Evolutionary conservation across 2,797 vertebrate genomes (phyloP).

Genomic region (Gadopsis marmoratus): DNA sequence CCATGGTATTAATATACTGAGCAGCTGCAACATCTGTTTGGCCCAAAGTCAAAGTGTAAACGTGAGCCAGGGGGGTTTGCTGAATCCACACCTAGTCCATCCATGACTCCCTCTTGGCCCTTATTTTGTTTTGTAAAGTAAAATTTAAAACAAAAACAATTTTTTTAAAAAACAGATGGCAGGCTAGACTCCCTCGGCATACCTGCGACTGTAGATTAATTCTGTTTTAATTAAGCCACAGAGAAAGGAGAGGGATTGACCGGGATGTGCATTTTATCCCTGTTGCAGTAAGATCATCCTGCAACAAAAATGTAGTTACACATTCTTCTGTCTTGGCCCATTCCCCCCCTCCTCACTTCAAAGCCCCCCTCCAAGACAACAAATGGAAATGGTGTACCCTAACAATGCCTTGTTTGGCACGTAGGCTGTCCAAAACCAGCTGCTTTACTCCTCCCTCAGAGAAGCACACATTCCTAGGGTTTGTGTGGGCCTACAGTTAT

Average conservation of each 20-base stretch:
- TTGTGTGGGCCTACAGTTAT: constrained; percentile 46
- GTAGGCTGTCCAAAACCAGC: constrained; percentile 62
- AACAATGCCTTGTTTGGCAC: constrained; percentile 69
- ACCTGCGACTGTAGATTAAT: constrained; percentile 34
- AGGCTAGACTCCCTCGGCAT: constrained; percentile 21
- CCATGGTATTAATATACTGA: constrained; percentile 10
- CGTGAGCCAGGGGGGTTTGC: neutral
- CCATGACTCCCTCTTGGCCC: neutral
- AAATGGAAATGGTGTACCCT: constrained; percentile 37
- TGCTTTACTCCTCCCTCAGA: constrained; percentile 48
- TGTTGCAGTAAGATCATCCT: constrained; percentile 1
- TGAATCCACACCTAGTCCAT: constrained; percentile 31
- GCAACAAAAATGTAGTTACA: constrained; percentile 33
- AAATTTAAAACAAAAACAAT: too few species aligned
- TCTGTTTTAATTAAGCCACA: constrained; percentile 50
- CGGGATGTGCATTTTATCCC: constrained; percentile 13
- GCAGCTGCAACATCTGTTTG: constrained; percentile 42
- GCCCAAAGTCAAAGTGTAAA: constrained; percentile 33
- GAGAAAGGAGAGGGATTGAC: neutral
- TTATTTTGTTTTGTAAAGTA: too few species aligned
- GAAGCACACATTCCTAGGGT: constrained; percentile 58
- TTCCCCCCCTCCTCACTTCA: constrained; percentile 24
- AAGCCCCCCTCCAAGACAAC: constrained; percentile 41
- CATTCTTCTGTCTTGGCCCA: constrained; percentile 6
- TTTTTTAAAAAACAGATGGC: constrained; percentile 11